Base-by-base conservation (phyloP, 30 jellyfish, hydroid and myxozoan species). In the Cassiopea andromeda region DNA sequence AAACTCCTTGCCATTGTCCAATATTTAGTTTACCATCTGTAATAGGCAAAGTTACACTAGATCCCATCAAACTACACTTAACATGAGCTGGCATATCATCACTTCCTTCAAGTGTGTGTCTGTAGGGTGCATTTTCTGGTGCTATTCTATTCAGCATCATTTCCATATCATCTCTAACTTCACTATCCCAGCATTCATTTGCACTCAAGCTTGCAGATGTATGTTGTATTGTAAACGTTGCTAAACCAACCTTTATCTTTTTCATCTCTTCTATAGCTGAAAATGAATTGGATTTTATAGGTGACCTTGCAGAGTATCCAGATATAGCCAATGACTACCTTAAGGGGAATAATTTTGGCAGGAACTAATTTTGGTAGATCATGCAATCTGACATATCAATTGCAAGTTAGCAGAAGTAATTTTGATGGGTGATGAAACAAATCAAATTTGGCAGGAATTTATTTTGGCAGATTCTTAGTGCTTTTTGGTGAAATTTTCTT, bases 11-110 rank as follows among this genome's bases (percentile, higher is more conserved):
- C 99, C 99, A 96, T 46, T 96, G 92, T 1, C 98, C 98, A 84
- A 96, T 78, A 69, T 96, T 96, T n/a, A 96, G 80, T 78, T 88
- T 81, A 10, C 99, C 99, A 60, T 96, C 83, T 48, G 98, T 79
- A 17, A 96, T 89, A 8, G 99, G 98, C 7, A 96, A 75, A 38
- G 90, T 91, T 1, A 96, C 16, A 60, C 98, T 84, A 4, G 99
- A 83, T 2, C 98, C 99, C 97, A 96, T 92, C 70, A 96, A 89
- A 48, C 97, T 84, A 85, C 97, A 85, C 83, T 96, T 96, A 17
- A 96, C 97, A 92, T 96, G 99, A 7, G 99, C 99, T 7, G 98
- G 98, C 98, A 96, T 96, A 73, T 91, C 99, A 88, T 96, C 99
- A 2, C 97, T 85, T 18, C 99, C 99, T 92, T 96, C 99, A 1